Evolutionary conservation across 53 echinoderm and acorn worm species (phyloP), one percentile per base, ranked within the genome.

Genomic region (Actinopyga echinites): DNA sequence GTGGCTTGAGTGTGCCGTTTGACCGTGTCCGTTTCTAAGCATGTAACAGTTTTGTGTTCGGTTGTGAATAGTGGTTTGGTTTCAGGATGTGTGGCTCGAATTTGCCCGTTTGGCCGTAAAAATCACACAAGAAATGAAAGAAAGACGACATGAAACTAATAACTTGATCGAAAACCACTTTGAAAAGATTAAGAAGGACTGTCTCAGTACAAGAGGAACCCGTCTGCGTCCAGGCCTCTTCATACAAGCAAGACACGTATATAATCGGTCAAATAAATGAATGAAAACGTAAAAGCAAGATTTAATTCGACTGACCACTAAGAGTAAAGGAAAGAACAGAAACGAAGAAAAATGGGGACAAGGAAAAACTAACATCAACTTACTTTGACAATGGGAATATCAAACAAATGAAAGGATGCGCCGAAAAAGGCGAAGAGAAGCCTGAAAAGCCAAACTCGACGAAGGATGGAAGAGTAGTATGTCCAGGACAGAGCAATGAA

Each of bases 151-250:
- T 69, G 37, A 13, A 35, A 69, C 37, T 20, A 69, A 69, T 35
- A 69, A 69, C 69, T 42, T 69, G 37, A 11, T 34, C 5, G 69
- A 69, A 69, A 69, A 69, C 22, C 69, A 32, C 32, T 69, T 69
- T 22, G 33, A 34, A 33, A 69, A 69, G 69, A 35, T 69, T 4
- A 69, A 69, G 22, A 69, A 69, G 22, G 69, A 69, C 22, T 38
- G 15, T 5, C 15, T 69, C 12, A 6, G 17, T 2, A 69, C 11
- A 69, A 69, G 35, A 69, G 69, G 69, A 33, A 38, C 6, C 3
- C 30, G 3, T 32, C 35, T 69, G 7, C 3, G 35, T 15, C 69
- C 33, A 5, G 20, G 15, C 5, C 19, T 4, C n/a, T 58, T 23
- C 8, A 58, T 58, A 58, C n/a, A 9, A 25, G 3, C n/a, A 35